Evolutionary conservation across 2,797 vertebrate genomes (phyloP), one percentile per base, ranked within the genome.

Genomic region (Pelodytes ibericus): DNA sequence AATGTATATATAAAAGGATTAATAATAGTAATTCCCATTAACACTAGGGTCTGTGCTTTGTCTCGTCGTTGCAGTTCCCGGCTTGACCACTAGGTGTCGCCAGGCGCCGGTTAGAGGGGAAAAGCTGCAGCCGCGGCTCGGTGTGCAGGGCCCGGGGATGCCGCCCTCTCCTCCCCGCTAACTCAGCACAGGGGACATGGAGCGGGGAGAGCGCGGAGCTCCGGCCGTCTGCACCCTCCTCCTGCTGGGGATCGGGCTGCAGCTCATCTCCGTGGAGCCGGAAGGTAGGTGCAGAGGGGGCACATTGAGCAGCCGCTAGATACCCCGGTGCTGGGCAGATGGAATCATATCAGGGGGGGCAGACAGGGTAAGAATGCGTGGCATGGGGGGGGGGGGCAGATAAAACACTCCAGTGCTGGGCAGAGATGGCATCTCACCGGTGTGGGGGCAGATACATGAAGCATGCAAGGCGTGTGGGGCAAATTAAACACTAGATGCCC

Each of bases 161-260:
- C 58, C 77, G 71, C 70, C 31, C 26, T 44, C 71, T 56, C 53
- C 70, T 61, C 71, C 64, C 77, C 71, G 70, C 56, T 67, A 68
- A 56, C 27, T 10, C 60, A 64, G 69, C 27, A 61, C 57, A 13
- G 65, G 67, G 58, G 68, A 49, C 64, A 72, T 78, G 75, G 77
- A 74, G 3, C 77, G 57, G 71, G 65, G 64, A 22, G 29, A 39
- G 47, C 24, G 44, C 20, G 16, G 67, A 62, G 44, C 75, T 30
- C 2, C 44, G 57, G 71, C 57, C 69, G 67, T 30, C 65, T 71
- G 81, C 79, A 56, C 65, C 81, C 83, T 71, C 77, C 78, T 79
- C 77, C 72, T 82, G 15, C 53, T 72, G 53, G 29, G 75, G 60
- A 58, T 77, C 68, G 41, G 70, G 51, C 69, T 78, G 41, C 61